Evolutionary conservation across 2,113 vertebrate species (phyloP).

Genomic region (Fulmarus glacialis): DNA sequence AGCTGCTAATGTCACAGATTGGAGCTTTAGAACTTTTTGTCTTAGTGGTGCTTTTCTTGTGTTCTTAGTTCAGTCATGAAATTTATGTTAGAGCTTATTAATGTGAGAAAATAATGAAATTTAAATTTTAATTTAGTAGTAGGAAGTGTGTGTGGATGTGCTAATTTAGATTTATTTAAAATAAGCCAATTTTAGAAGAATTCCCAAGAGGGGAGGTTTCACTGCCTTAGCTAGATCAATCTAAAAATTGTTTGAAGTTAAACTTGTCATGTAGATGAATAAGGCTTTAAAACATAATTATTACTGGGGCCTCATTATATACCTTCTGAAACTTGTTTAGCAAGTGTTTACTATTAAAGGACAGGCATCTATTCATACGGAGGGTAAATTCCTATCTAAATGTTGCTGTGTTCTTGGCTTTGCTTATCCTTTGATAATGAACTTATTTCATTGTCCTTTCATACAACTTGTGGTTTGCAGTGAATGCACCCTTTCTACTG

Average conservation of each 20-base stretch:
- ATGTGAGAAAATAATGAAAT: conserved; percentile 9
- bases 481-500: not conserved
- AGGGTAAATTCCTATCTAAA: conserved; percentile 24
- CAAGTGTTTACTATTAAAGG: conserved; percentile 29
- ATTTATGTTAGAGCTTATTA: not conserved
- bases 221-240: conserved; percentile 11
- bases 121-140: not conserved
- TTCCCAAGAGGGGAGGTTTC: conserved; percentile 20
- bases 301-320: not conserved
- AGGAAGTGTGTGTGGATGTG: conserved; percentile 10
- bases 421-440: not conserved
- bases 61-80: not conserved
- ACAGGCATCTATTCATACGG: not conserved
- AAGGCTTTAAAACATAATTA: conserved; percentile 33
- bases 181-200: conserved; percentile 36
- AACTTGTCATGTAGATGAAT: conserved; percentile 39
- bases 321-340: conserved; percentile 44
- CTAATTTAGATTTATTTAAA: conserved; percentile 37
- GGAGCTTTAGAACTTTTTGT: not conserved
- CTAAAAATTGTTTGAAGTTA: conserved; percentile 42
- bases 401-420: conserved; percentile 30
- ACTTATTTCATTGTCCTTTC: not conserved
- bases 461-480: not conserved
- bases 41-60: not conserved
- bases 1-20: not conserved